Conservation (phyloP, 2,888 invertebrate genomes). For the Teinopalpus imperialis region DNA sequence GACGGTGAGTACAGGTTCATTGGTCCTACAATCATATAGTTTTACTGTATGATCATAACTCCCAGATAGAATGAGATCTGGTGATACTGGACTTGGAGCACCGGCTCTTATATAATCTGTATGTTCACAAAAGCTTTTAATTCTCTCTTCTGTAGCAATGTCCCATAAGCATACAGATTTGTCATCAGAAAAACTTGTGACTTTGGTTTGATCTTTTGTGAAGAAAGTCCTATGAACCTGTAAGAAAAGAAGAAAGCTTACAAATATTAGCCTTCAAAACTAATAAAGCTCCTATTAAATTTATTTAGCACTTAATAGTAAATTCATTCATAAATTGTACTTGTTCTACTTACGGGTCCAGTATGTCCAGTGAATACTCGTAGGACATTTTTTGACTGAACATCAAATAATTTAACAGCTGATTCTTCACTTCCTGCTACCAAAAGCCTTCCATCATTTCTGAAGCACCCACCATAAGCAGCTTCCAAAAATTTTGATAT, state of each 20-base stretch:
- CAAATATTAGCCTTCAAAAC: too few relatives aligned
- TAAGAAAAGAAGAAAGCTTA: too few relatives aligned
- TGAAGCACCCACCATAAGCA: conserved; percentile 92
- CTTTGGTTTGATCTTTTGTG: conserved; percentile 87
- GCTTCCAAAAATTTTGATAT: conserved; percentile 91
- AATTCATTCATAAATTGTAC: too few relatives aligned
- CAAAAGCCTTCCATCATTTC: conserved; percentile 90
- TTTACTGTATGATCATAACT: conserved; percentile 94
- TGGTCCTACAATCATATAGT: conserved; percentile 92
- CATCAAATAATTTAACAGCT: conserved; percentile 93
- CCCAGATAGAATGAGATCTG: conserved; percentile 90
- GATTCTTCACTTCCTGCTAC: conserved; percentile 96
- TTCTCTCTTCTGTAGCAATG: conserved; percentile 89
- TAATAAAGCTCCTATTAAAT: too few relatives aligned
- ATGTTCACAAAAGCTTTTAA: conserved; percentile 86
- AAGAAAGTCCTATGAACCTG: conserved; percentile 92
- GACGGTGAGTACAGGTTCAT: conserved; percentile 86
- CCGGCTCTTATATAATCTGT: conserved; percentile 93
- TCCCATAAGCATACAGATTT: conserved; percentile 95
- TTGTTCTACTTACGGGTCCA: conserved; percentile 79
- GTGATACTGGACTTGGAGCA: conserved; percentile 87
- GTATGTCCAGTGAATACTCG: conserved; percentile 93
- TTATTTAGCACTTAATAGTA: too few relatives aligned
- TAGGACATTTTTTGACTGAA: conserved; percentile 89
- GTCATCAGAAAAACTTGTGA: conserved; percentile 96